Evolutionary conservation across 2,797 vertebrate genomes (phyloP).

Genomic region (Anguilla obscura): DNA sequence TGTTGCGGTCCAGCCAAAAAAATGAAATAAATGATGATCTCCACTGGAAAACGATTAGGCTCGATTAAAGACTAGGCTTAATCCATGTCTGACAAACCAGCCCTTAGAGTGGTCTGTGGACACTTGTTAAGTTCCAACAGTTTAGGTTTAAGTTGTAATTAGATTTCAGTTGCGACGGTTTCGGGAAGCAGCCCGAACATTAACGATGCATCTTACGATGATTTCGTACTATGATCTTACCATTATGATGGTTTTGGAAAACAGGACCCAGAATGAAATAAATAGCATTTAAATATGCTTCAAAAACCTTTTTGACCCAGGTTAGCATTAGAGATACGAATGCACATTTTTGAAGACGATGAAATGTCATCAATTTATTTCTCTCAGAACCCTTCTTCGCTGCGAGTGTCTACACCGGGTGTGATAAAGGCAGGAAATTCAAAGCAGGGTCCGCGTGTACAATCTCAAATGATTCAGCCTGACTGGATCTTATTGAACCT

Average conservation of each 20-base stretch:
- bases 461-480: slow-evolving; percentile 10
- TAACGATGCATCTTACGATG: background rate
- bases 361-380: background rate
- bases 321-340: background rate
- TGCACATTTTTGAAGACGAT: background rate
- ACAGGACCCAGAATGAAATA: background rate
- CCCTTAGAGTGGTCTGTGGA: background rate
- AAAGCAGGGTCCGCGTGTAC: background rate
- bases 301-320: background rate
- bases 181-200: background rate
- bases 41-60: too few relatives aligned
- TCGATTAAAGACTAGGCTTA: background rate
- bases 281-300: background rate
- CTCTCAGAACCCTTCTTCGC: background rate
- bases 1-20: too few relatives aligned
- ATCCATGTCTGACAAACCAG: background rate
- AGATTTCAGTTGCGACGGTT: background rate
- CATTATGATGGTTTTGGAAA: background rate
- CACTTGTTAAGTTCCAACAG: background rate
- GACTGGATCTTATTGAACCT: background rate
- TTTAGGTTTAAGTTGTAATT: background rate
- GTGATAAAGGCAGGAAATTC: background rate
- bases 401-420: background rate
- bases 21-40: too few relatives aligned
- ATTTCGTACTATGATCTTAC: background rate